Percentiles rank a stretch among this genome's conserved stretches.
Evolutionary conservation across 2,888 invertebrate species (phyloP).

Genomic region (Trachelus stipa): DNA sequence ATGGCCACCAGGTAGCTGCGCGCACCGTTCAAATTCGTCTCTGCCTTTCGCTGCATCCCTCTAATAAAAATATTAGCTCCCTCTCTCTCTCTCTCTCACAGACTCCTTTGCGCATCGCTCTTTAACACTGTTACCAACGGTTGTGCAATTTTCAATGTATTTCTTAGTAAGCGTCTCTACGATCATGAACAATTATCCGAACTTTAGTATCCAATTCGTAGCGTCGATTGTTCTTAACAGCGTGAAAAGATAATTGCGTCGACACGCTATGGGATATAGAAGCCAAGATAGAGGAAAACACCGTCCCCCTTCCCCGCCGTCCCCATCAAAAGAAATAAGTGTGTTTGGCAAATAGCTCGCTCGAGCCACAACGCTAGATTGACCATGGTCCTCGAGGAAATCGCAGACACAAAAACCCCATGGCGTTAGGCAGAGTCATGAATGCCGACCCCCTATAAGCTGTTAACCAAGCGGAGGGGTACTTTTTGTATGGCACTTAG

Average conservation of each 20-base stretch:
- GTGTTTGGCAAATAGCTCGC: constrained; percentile 58
- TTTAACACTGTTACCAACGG: neutral
- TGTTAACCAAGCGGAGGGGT: constrained; percentile 47
- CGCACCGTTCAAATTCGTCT: constrained; percentile 26
- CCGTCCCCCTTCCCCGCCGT: neutral
- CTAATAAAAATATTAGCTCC: constrained; percentile 34
- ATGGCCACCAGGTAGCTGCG: constrained; percentile 38
- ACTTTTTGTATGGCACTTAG: constrained; percentile 52
- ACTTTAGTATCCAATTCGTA: neutral
- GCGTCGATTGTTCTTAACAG: neutral
- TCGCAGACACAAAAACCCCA: constrained; percentile 34
- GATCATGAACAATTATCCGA: neutral
- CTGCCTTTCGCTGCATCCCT: constrained; percentile 21
- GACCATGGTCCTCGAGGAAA: constrained; percentile 47
- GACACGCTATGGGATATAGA: neutral
- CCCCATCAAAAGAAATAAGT: constrained; percentile 19
- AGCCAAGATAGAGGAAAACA: neutral
- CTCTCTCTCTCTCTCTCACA: no score
- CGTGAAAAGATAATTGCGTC: neutral
- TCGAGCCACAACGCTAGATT: constrained; percentile 40
- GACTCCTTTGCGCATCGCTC: neutral
- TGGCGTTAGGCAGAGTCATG: constrained; percentile 41
- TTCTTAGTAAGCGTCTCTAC: neutral
- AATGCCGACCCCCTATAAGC: constrained; percentile 51
- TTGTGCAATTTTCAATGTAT: neutral